Evolutionary conservation across 23 tunicate species (phyloP).

Genomic region (Halocynthia roretzi): DNA sequence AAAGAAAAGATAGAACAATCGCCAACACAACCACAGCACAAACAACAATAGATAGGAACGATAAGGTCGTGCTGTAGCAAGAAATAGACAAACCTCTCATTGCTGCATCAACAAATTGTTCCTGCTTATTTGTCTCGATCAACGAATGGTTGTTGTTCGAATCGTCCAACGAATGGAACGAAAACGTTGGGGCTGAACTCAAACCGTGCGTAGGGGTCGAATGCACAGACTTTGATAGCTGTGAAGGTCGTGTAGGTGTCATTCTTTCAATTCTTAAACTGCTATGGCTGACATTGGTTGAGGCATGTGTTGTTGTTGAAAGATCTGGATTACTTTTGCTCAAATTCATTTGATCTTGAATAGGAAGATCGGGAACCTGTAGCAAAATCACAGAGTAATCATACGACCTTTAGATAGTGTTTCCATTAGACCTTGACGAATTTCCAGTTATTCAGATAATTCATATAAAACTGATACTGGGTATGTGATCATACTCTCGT

Average conservation of each 20-base stretch:
- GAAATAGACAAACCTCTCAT: too few species aligned
- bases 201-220: constrained; percentile 23
- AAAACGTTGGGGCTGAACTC: background rate
- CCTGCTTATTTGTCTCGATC: constrained; percentile 10
- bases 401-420: too few species aligned
- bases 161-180: constrained; percentile 9
- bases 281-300: background rate
- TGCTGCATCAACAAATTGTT: constrained; percentile 13
- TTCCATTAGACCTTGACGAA: too few species aligned
- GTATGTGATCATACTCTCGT: too few species aligned
- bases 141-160: background rate
- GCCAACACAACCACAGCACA: too few species aligned
- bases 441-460: too few species aligned
- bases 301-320: constrained; percentile 14
- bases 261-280: background rate
- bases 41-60: too few species aligned
- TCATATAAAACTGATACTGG: too few species aligned
- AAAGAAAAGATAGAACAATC: too few species aligned
- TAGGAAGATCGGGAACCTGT: constrained; percentile 20
- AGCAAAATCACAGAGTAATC: constrained; percentile 2
- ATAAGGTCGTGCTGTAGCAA: too few species aligned
- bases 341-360: constrained; percentile 10
- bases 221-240: constrained; percentile 29
- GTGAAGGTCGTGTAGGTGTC: constrained; percentile 5
- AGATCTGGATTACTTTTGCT: constrained; percentile 76